Evolutionary conservation across 2,888 invertebrate species (phyloP).

Genomic region (Spodoptera picta): DNA sequence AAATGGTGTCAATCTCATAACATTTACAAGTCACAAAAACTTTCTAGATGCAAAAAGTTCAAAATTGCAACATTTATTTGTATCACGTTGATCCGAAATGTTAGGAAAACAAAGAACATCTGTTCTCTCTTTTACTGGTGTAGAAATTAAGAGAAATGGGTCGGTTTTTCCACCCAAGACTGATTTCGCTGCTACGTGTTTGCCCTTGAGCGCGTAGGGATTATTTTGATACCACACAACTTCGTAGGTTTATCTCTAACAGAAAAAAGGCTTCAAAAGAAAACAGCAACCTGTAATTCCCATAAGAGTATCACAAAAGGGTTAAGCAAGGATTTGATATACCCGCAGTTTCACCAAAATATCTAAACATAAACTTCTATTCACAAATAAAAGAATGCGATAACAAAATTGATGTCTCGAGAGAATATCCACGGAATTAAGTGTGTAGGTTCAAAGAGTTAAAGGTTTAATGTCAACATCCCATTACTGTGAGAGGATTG

Average conservation of each 20-base stretch:
- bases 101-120: conserved; percentile 33
- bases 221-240: conserved; percentile 28
- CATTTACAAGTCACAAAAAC: conserved; percentile 1
- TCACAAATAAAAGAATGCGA: conserved; percentile 3
- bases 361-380: conserved; percentile 6
- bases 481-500: conserved; percentile 2
- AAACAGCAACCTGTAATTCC: conserved; percentile 26
- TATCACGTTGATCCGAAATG: conserved; percentile 10
- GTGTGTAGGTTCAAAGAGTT: background rate
- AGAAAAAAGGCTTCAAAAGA: conserved; percentile 24
- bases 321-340: conserved; percentile 4
- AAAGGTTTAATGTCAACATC: conserved; percentile 5
- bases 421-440: background rate
- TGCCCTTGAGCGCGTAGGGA: conserved; percentile 24
- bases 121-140: conserved; percentile 13
- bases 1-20: conserved; percentile 20
- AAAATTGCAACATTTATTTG: conserved; percentile 21
- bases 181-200: conserved; percentile 22
- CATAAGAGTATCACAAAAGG: conserved; percentile 7
- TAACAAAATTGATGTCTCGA: background rate
- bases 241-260: conserved; percentile 11
- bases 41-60: conserved; percentile 14
- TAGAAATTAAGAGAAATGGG: conserved; percentile 43
- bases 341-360: conserved; percentile 2
- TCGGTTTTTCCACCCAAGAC: conserved; percentile 16